phyloP scores from a whole-genome alignment of 2,888 invertebrate species.

The Embidobia sp. region DNA sequence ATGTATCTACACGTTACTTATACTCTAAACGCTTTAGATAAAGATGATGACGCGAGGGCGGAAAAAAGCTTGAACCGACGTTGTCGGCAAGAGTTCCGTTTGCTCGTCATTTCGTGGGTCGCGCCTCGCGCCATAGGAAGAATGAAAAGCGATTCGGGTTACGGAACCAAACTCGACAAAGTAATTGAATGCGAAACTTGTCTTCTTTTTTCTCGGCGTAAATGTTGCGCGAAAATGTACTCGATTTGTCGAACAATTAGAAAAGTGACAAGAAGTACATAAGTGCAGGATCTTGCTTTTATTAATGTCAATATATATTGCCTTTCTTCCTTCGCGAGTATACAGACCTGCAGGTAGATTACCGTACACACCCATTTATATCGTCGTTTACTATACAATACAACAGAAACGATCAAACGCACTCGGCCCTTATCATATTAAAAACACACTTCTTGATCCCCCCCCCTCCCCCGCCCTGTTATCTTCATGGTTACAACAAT shows the following conservation, averaged over 20 bases:
- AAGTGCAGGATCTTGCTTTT: slow-evolving; percentile 24
- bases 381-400: slow-evolving; percentile 72
- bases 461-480: slow-evolving; percentile 22
- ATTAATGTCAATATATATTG: slow-evolving; percentile 44
- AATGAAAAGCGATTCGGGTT: slow-evolving; percentile 37
- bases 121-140: slow-evolving; percentile 26
- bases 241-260: slow-evolving; percentile 53
- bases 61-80: slow-evolving; percentile 50
- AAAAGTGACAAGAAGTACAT: slow-evolving; percentile 56
- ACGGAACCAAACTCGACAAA: slow-evolving; percentile 3
- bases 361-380: slow-evolving; percentile 66
- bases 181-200: slow-evolving; percentile 13
- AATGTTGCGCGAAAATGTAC: slow-evolving; percentile 24
- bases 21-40: slow-evolving; percentile 71
- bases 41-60: slow-evolving; percentile 41
- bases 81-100: neutral
- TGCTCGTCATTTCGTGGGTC: neutral
- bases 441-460: slow-evolving; percentile 70
- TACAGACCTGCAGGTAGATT: slow-evolving; percentile 41
- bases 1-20: slow-evolving; percentile 80
- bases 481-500: too few relatives aligned
- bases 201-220: slow-evolving; percentile 9
- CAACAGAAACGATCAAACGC: slow-evolving; percentile 74
- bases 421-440: slow-evolving; percentile 69
- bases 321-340: slow-evolving; percentile 25